Conservation (phyloP, 2,113 vertebrate species). For the Etheostoma cragini region DNA sequence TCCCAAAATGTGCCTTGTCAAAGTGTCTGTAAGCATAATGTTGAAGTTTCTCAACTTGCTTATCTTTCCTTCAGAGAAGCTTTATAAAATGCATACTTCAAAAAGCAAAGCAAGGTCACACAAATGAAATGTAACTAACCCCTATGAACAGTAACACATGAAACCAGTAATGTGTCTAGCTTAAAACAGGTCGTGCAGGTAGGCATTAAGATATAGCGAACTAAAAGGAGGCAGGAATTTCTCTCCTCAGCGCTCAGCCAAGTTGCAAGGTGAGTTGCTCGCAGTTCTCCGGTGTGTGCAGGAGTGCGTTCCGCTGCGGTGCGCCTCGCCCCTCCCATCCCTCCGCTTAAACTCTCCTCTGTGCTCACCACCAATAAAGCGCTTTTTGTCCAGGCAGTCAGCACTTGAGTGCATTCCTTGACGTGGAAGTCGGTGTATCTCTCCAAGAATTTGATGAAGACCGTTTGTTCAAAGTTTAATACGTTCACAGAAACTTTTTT, state of each 20-base stretch:
- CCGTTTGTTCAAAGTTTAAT: slow-evolving; percentile 20
- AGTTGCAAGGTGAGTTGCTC: slow-evolving; percentile 58
- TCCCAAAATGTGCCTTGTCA: background rate
- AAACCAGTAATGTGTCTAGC: background rate
- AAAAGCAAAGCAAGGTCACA: background rate
- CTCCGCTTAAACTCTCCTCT: slow-evolving; percentile 56
- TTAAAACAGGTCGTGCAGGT: slow-evolving; percentile 68
- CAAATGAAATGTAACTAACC: background rate
- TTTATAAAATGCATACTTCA: background rate
- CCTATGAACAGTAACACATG: background rate
- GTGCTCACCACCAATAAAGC: slow-evolving; percentile 75
- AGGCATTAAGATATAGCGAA: slow-evolving; percentile 19
- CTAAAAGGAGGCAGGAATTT: slow-evolving; percentile 44
- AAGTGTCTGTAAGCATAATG: background rate
- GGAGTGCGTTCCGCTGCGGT: slow-evolving; percentile 50
- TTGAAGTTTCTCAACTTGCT: background rate
- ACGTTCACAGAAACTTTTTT: slow-evolving; percentile 10
- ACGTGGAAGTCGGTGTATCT: slow-evolving; percentile 67
- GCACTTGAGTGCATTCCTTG: slow-evolving; percentile 76
- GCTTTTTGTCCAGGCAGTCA: slow-evolving; percentile 71
- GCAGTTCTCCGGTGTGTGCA: slow-evolving; percentile 21
- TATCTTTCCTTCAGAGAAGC: background rate
- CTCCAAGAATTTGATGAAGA: slow-evolving; percentile 64
- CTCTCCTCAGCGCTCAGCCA: slow-evolving; percentile 12
- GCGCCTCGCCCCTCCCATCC: slow-evolving; percentile 66